Conservation (phyloP, 2,797 vertebrate genomes). For the Numenius phaeopus region DNA sequence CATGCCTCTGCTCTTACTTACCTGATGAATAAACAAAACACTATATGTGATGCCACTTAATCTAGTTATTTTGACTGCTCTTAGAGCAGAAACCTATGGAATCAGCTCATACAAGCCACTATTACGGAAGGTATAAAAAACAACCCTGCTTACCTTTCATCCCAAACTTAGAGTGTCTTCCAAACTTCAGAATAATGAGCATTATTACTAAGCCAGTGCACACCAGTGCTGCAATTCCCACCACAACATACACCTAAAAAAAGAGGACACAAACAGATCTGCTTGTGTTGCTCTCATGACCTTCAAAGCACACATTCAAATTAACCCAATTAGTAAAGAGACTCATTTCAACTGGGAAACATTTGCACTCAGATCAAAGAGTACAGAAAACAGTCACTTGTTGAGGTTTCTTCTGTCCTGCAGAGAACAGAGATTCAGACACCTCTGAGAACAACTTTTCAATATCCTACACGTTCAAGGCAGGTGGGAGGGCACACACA, state of each 20-base stretch:
- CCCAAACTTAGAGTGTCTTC: constrained; percentile 97
- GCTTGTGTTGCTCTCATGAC: background rate
- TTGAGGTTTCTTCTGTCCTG: background rate
- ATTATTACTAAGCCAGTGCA: constrained; percentile 95
- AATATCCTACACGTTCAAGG: background rate
- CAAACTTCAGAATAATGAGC: constrained; percentile 95
- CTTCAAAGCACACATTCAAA: background rate
- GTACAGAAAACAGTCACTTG: background rate
- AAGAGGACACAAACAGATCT: background rate
- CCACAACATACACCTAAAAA: constrained; percentile 93
- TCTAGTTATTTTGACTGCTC: background rate
- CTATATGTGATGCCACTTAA: background rate
- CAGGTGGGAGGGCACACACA: background rate
- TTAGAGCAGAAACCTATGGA: background rate
- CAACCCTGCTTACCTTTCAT: constrained; percentile 94
- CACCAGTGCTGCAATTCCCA: constrained; percentile 94
- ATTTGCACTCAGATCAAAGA: background rate
- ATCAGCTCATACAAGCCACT: background rate
- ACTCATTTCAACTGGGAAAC: background rate
- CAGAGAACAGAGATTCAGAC: background rate
- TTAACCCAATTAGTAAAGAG: background rate
- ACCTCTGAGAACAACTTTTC: background rate
- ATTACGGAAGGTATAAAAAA: background rate
- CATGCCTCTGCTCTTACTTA: background rate
- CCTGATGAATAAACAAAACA: background rate